phyloP scores from a whole-genome alignment of 2,113 vertebrate species.

The Isurus oxyrinchus region DNA sequence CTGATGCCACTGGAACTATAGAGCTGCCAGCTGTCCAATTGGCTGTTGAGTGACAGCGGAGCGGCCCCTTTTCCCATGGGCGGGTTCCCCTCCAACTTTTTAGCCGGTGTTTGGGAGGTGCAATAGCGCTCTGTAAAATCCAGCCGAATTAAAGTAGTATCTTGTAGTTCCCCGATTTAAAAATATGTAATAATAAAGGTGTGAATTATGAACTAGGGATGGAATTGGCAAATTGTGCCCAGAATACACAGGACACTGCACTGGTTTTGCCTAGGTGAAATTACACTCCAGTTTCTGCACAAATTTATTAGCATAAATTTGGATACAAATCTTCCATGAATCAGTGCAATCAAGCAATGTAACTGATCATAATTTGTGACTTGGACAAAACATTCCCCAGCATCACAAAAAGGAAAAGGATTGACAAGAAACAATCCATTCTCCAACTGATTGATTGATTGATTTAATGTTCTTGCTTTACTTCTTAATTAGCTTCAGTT shows the following conservation, averaged over 20 bases:
- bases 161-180: too few relatives aligned
- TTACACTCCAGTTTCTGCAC: not conserved
- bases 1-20: too few relatives aligned
- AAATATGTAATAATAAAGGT: not conserved
- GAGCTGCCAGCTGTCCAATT: too few relatives aligned
- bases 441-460: not conserved
- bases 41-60: too few relatives aligned
- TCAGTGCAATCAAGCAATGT: not conserved
- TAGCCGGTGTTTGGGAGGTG: too few relatives aligned
- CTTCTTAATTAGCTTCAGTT: not conserved
- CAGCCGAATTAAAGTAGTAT: too few relatives aligned
- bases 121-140: too few relatives aligned
- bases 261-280: not conserved
- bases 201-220: not conserved
- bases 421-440: not conserved
- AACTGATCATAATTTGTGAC: not conserved
- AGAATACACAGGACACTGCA: not conserved
- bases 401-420: not conserved
- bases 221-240: not conserved
- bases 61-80: too few relatives aligned
- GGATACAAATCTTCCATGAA: not conserved
- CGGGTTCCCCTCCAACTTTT: too few relatives aligned
- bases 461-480: not conserved
- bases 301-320: not conserved
- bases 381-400: not conserved